These are phyloP conservation scores for Prunella strophiata DNA, from an alignment of 2,797 vertebrate species.

Conservation along the genomic window DNA sequence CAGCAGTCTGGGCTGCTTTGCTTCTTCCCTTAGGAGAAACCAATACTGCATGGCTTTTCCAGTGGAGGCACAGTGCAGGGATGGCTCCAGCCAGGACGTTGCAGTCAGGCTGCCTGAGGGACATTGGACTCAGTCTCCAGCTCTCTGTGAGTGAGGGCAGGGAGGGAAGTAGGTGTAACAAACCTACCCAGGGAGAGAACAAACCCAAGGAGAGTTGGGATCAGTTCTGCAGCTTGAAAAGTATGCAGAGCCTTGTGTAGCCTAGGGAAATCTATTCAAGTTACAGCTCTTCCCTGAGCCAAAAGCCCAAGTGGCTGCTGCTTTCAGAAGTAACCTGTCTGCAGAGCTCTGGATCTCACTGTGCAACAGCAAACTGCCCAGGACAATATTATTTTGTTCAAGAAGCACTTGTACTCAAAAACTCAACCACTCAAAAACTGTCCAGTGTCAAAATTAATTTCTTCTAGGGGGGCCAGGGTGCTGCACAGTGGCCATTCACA, in stretches of 20 bases:
- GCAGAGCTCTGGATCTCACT: not conserved
- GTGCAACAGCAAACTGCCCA: not conserved
- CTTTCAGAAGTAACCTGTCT: not conserved
- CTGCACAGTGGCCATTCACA: not conserved
- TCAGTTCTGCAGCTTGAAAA: not conserved
- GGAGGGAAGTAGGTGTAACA: rapidly evolving
- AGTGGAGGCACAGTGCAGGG: not conserved
- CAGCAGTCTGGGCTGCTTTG: not conserved
- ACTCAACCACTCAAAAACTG: not conserved
- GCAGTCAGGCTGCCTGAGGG: not conserved
- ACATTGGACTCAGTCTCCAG: not conserved
- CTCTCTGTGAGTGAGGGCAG: not conserved
- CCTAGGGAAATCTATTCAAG: not conserved
- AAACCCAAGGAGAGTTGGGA: not conserved
- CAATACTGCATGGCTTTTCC: not conserved
- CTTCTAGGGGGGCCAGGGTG: not conserved
- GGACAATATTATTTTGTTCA: not conserved
- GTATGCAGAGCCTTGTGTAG: not conserved
- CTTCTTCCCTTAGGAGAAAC: not conserved
- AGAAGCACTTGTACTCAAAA: not conserved
- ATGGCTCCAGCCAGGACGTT: rapidly evolving
- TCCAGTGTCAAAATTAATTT: not conserved
- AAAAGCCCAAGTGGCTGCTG: not conserved
- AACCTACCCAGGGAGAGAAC: not conserved
- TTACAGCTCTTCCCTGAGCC: not conserved